Conservation (phyloP, 2,113 vertebrate genomes). For the Synchiropus splendidus region DNA sequence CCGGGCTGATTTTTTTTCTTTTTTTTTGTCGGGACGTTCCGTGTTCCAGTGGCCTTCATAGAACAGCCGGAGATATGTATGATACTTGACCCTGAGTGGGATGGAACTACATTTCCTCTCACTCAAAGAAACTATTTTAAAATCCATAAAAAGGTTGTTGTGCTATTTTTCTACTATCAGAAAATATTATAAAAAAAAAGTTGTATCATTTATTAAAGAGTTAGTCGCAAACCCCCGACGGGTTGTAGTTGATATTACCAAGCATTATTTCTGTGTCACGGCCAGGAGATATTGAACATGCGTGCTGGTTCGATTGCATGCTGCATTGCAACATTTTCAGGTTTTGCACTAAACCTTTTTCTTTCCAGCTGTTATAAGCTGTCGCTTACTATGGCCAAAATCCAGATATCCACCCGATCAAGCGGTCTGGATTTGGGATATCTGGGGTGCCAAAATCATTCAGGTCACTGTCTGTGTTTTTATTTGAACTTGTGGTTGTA, state of each 20-base stretch:
- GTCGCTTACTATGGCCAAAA: constrained; percentile 53
- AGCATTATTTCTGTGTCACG: constrained; percentile 40
- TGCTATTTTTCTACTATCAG: constrained; percentile 61
- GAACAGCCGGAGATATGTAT: constrained; percentile 46
- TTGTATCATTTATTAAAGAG: constrained; percentile 36
- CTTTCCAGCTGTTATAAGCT: constrained; percentile 60
- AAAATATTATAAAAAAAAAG: constrained; percentile 34
- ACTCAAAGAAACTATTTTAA: constrained; percentile 39
- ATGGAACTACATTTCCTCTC: constrained; percentile 41
- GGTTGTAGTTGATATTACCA: constrained; percentile 16
- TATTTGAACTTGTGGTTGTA: constrained; percentile 44
- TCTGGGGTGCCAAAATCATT: constrained; percentile 61
- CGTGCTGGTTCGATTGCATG: constrained; percentile 54
- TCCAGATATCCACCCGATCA: constrained; percentile 30
- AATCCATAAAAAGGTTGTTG: constrained; percentile 33
- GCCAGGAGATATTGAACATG: constrained; percentile 34
- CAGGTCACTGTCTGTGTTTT: constrained; percentile 55
- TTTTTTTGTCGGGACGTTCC: constrained; percentile 19
- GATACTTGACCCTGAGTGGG: constrained; percentile 47
- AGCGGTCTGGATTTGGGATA: constrained; percentile 29
- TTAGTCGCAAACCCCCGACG: constrained; percentile 9
- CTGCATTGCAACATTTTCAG: constrained; percentile 50
- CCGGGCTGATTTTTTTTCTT: constrained; percentile 24
- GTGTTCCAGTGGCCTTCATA: constrained; percentile 56
- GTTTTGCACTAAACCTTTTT: constrained; percentile 59